phyloP scores from a whole-genome alignment of 2,888 invertebrate genomes.

The Hyles lineata region DNA sequence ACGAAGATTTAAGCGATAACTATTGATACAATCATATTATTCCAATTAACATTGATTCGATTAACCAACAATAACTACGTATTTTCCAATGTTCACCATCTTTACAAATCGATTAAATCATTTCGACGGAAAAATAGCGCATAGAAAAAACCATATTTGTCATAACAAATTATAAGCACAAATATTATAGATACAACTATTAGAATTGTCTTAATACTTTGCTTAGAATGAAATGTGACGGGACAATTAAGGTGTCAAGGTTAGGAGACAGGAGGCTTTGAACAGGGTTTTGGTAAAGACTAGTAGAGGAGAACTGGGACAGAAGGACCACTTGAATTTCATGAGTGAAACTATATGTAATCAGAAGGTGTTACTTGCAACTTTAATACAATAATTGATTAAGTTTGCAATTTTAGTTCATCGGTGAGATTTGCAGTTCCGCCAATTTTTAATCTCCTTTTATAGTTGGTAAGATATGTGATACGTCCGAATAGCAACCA shows the following conservation, averaged over 20 bases:
- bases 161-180: background rate
- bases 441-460: too few species aligned
- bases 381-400: too few species aligned
- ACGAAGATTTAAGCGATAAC: too few species aligned
- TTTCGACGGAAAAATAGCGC: background rate
- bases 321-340: background rate
- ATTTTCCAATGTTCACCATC: background rate
- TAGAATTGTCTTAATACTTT: conserved; percentile 29
- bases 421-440: too few species aligned
- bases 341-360: background rate
- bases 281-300: conserved; percentile 43
- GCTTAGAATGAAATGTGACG: conserved; percentile 46
- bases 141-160: conserved; percentile 23
- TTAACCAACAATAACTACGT: background rate
- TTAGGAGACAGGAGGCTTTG: conserved; percentile 54
- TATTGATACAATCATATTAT: too few species aligned
- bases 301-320: conserved; percentile 10
- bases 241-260: conserved; percentile 54
- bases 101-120: background rate
- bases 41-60: too few species aligned
- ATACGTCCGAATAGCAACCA: too few species aligned
- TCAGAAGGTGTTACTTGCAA: background rate
- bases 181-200: background rate
- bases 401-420: too few species aligned
- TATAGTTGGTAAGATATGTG: too few species aligned